These are phyloP conservation scores for Dorcus hopei DNA, from an alignment of 2,888 invertebrate species.

Conservation along the genomic window DNA sequence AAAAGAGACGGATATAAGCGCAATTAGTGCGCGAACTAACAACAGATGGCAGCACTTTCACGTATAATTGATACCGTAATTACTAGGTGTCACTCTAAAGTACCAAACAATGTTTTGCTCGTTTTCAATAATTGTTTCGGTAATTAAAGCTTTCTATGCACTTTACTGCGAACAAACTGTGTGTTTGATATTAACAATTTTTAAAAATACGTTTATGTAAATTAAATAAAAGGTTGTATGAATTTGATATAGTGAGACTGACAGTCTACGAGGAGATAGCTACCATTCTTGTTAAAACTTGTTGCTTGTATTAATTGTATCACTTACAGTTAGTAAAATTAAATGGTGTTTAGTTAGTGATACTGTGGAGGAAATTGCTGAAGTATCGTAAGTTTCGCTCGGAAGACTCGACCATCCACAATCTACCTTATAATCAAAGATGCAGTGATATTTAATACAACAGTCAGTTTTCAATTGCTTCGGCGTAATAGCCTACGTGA, in stretches of 20 bases:
- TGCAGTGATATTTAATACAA: background rate
- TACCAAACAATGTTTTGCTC: slow-evolving; percentile 18
- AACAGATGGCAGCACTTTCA: slow-evolving; percentile 2
- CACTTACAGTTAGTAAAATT: too few relatives aligned
- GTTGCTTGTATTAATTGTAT: too few relatives aligned
- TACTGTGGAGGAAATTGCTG: too few relatives aligned
- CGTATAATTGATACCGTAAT: slow-evolving; percentile 19
- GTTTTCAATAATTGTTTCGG: slow-evolving; percentile 6
- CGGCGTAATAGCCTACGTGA: slow-evolving; percentile 21
- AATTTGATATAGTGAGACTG: too few relatives aligned
- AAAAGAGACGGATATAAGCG: background rate
- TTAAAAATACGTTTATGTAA: too few relatives aligned
- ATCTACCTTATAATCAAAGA: background rate
- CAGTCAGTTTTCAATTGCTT: slow-evolving; percentile 17
- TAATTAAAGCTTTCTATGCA: too few relatives aligned
- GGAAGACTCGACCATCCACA: background rate
- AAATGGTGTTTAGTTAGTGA: too few relatives aligned
- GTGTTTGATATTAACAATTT: too few relatives aligned
- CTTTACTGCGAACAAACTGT: too few relatives aligned
- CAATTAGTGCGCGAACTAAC: slow-evolving; percentile 8
- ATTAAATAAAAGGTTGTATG: too few relatives aligned
- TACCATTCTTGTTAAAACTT: too few relatives aligned
- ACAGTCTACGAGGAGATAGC: too few relatives aligned
- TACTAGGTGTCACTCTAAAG: slow-evolving; percentile 19
- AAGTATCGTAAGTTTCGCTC: background rate